These are phyloP conservation scores for Eulemur rufifrons DNA, from an alignment of 2,113 vertebrate species.

Conservation along the genomic window DNA sequence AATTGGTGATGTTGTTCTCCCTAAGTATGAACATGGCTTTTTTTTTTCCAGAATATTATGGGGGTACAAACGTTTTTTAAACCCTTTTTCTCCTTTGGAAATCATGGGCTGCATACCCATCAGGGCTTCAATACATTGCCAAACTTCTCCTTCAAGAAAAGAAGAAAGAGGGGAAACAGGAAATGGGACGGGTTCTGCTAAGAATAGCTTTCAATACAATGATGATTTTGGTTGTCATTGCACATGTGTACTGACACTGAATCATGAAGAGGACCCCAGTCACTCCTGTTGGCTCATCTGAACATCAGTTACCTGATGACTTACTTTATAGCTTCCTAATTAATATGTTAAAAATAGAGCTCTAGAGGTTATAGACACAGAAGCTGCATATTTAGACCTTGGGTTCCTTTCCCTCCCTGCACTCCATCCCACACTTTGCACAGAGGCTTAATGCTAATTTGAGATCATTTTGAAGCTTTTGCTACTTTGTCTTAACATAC, in stretches of 20 bases:
- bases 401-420: neutral
- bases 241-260: neutral
- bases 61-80: neutral
- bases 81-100: neutral
- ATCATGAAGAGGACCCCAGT: neutral
- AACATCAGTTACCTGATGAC: slow-evolving; percentile 21
- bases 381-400: neutral
- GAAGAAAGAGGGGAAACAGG: neutral
- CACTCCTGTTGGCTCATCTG: neutral
- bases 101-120: neutral
- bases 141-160: neutral
- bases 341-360: slow-evolving; percentile 24
- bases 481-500: slow-evolving; percentile 5
- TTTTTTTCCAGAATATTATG: too few relatives aligned
- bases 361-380: neutral
- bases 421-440: neutral
- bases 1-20: neutral
- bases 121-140: neutral
- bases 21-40: neutral
- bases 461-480: slow-evolving; percentile 3
- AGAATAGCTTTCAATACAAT: slow-evolving; percentile 19
- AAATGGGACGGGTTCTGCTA: neutral
- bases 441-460: neutral
- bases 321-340: slow-evolving; percentile 41
- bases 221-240: slow-evolving; percentile 6